Percentiles rank a stretch among this genome's conserved stretches.
Evolutionary conservation across 2,113 vertebrate species (phyloP).

Genomic region (Numenius arquata): DNA sequence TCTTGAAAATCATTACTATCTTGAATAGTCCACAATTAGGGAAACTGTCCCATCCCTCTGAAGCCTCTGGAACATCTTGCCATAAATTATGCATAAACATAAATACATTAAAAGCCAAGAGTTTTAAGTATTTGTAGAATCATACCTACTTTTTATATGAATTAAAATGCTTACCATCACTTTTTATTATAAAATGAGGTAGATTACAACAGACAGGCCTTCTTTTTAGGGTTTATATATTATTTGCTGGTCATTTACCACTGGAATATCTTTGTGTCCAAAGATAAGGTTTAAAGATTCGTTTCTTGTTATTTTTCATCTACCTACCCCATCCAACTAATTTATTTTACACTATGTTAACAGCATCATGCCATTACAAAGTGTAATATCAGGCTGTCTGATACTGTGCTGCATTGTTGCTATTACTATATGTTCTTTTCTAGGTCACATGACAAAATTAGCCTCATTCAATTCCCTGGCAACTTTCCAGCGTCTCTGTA

Average conservation of each 20-base stretch:
- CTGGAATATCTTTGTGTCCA: background rate
- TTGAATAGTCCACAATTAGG: background rate
- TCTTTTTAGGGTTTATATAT: background rate
- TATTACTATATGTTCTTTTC: background rate
- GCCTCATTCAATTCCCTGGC: background rate
- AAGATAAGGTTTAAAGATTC: background rate
- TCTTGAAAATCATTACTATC: background rate
- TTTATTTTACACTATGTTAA: background rate
- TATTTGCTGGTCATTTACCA: background rate
- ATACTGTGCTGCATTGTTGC: background rate
- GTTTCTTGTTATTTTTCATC: background rate
- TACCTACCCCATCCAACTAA: background rate
- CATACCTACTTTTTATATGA: background rate
- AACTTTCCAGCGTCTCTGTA: background rate
- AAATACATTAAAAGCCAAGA: background rate
- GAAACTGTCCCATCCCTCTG: background rate
- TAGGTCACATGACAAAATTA: background rate
- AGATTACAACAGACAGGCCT: background rate
- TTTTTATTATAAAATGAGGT: background rate
- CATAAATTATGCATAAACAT: background rate
- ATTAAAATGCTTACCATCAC: background rate
- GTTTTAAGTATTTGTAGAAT: background rate
- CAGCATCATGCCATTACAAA: background rate
- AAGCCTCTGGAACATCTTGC: background rate
- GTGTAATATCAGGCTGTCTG: background rate